Base-by-base conservation (phyloP, 2,113 vertebrate species). In the Callorhinus ursinus region DNA sequence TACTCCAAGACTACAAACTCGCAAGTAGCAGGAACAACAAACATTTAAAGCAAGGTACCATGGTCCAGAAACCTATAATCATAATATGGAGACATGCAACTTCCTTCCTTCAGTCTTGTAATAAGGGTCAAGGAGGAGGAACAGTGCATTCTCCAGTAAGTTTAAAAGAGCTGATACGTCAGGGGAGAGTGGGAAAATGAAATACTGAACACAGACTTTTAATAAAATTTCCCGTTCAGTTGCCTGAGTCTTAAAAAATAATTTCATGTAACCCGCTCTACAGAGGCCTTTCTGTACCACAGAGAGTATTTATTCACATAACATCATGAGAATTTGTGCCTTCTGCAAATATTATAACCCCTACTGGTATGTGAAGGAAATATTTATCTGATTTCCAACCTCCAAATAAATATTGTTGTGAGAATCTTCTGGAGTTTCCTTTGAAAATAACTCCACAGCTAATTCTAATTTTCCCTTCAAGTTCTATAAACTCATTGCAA, bases 361-460 rank as follows among this genome's bases (percentile, higher is more conserved):
- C 59, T 97, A 19, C 28, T 88, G 24, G 7, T 9, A 57, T 95
- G 11, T 76, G 77, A 93, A 84, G 67, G 24, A 93, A 90, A 46
- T 55, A 88, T 72, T 95, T 97, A 67, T 74, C 28, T 3, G 53
- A 85, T 94, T 94, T 94, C 42, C 16, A 96, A 59, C 7, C 18
- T 86, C 42, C 33, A 93, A 93, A 55, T 89, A 82, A 97, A 96
- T 97, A 93, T 16, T 86, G 19, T 14, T 87, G 6, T 94, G 92
- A 42, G 42, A 95, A 92, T n/a, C 18, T 69, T 90, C 65, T 95
- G 22, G n/a, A 85, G 57, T 71, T 94, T 97, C 72, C 55, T 71
- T 93, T 93, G 46, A 24, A 86, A 98, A 96, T 95, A 49, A 96
- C 28, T 96, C 49, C 96, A 51, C 36, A 96, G 12, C 39, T 72